Base-by-base conservation (phyloP, 2,888 invertebrate genomes). In the Dolichomitus sp. region DNA sequence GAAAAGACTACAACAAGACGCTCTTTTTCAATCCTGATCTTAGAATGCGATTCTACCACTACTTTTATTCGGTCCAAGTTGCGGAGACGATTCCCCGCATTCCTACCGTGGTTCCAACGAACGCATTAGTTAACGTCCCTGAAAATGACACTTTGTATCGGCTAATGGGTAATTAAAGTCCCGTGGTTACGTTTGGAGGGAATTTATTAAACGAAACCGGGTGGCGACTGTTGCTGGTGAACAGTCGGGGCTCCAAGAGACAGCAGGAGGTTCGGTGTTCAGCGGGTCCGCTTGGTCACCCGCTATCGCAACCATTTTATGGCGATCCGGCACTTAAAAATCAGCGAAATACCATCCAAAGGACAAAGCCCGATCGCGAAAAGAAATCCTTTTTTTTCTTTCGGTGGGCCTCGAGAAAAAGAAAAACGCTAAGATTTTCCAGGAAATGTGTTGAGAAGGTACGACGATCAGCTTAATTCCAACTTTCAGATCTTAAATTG, bases 151-250 rank as follows among this genome's bases (percentile, higher is more conserved):
- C 90, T 91, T 89, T 87, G 87, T 87, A 89, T 88, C 88, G 87
- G 87, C 88, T 90, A 91, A 91, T 90, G 91, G 91, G 86, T 88
- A 89, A 90, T 92, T 91, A 91, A 90, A 89, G 89, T 89, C 85
- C 79, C 83, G 84, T 75, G 82, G 84, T 89, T 89, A 85, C 87
- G 87, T 88, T 89, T 89, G 84, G 80, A 73, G 27, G 81, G 86
- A 89, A 90, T 90, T 90, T 89, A 90, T 90, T 85, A 86, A 88
- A 85, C 85, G 81, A 83, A 84, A 78, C 66, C 81, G 77, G 78
- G 48, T 75, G 57, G 37, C 48, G 75, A 27, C 40, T 54, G 33
- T 63, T 65, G 65, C 61, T 40, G 30, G 37, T 40, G 30, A 54
- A 50, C 45, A 50, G 7, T n/a, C 40, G 14, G 23, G 70, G 80